Conservation (phyloP, 92 coral and sea anemone genomes). For the Meandrina meandrites region DNA sequence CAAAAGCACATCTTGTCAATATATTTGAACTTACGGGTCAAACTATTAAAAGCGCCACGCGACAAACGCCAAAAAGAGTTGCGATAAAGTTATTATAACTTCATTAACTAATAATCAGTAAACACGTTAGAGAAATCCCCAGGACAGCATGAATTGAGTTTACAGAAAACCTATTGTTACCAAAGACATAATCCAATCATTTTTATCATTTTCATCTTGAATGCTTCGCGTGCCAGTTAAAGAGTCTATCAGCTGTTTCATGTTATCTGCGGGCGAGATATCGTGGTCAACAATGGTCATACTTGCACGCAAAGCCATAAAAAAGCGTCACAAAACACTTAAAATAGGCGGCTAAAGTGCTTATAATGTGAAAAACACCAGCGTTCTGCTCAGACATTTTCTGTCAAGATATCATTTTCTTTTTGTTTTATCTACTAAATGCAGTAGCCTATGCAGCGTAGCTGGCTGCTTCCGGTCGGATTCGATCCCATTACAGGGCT, state of each 20-base stretch:
- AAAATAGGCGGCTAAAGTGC: neutral
- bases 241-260: neutral
- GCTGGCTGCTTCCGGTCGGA: neutral
- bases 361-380: neutral
- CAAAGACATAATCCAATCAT: neutral
- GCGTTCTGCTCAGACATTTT: neutral
- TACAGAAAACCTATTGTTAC: neutral
- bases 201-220: neutral
- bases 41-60: neutral
- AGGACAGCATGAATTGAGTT: neutral
- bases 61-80: neutral
- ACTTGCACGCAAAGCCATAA: slow-evolving; percentile 1
- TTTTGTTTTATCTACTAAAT: neutral
- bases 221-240: neutral
- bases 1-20: neutral
- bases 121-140: neutral
- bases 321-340: neutral
- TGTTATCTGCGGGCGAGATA: neutral
- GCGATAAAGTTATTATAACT: slow-evolving; percentile 8
- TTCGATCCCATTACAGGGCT: neutral
- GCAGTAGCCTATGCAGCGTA: neutral
- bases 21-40: slow-evolving; percentile 6
- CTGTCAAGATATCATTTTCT: neutral
- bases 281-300: neutral
- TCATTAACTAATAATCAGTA: neutral